Evolutionary conservation across 2,113 vertebrate species (phyloP).

Genomic region (Gallinago undulata): DNA sequence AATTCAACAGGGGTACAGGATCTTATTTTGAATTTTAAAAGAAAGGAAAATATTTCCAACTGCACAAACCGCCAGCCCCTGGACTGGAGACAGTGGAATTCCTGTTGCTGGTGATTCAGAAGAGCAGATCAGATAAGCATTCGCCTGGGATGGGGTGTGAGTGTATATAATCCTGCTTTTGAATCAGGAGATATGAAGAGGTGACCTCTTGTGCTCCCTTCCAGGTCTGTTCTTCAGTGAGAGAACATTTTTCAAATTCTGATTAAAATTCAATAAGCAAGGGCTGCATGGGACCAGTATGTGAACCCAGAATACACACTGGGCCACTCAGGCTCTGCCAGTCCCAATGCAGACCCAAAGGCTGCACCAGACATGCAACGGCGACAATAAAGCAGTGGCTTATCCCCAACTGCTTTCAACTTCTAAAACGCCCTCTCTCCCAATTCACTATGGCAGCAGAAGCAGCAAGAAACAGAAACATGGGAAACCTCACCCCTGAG

Average conservation of each 20-base stretch:
- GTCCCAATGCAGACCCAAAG: neutral
- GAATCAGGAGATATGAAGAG: neutral
- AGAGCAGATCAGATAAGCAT: neutral
- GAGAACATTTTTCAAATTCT: neutral
- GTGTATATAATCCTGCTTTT: neutral
- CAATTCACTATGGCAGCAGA: neutral
- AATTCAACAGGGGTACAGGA: neutral
- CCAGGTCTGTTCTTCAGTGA: neutral
- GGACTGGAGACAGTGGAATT: neutral
- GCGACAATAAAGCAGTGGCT: neutral
- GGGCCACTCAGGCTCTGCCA: neutral
- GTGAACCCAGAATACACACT: fast-evolving
- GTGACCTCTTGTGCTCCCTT: neutral
- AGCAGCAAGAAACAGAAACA: neutral
- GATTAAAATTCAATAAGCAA: neutral
- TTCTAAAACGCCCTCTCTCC: neutral
- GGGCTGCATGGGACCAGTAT: neutral
- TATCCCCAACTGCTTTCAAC: neutral
- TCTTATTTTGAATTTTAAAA: neutral
- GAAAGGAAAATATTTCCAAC: neutral
- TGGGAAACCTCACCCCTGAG: neutral
- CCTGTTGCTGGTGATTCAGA: neutral
- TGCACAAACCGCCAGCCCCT: neutral
- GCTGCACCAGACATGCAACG: fast-evolving
- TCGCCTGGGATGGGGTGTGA: neutral